phyloP scores from a whole-genome alignment of 2,797 vertebrate species.

The Melanotaenia maccullochi region DNA sequence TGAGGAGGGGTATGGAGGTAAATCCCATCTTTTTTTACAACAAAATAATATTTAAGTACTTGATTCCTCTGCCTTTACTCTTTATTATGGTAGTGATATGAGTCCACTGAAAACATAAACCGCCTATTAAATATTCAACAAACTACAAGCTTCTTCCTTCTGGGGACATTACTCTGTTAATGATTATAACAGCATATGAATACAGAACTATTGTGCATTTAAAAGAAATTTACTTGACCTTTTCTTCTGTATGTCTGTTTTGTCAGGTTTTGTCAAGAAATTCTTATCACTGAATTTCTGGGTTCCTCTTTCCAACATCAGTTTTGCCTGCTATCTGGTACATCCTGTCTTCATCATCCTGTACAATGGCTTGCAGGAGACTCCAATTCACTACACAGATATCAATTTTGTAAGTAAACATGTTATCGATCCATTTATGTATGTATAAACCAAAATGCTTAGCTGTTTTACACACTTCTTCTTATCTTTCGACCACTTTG shows the following conservation, averaged over 20 bases:
- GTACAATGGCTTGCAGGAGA: conserved; percentile 86
- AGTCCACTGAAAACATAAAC: neutral
- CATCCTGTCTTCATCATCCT: conserved; percentile 86
- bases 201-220: neutral
- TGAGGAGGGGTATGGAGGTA: conserved; percentile 87
- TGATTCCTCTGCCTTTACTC: conserved; percentile 1
- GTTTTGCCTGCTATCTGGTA: conserved; percentile 88
- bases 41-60: neutral
- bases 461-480: neutral
- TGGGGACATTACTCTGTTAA: neutral
- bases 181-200: neutral
- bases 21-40: neutral
- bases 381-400: conserved; percentile 85
- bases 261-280: conserved; percentile 79
- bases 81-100: neutral
- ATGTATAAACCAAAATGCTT: neutral
- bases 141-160: neutral
- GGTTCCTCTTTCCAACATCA: conserved; percentile 85
- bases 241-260: neutral
- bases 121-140: neutral
- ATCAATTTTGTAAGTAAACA: conserved; percentile 84
- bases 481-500: neutral
- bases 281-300: conserved; percentile 83
- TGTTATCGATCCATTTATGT: neutral
- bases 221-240: neutral